phyloP scores from a whole-genome alignment of 1,140 invertebrate species.

The Anoplophora glabripennis region DNA sequence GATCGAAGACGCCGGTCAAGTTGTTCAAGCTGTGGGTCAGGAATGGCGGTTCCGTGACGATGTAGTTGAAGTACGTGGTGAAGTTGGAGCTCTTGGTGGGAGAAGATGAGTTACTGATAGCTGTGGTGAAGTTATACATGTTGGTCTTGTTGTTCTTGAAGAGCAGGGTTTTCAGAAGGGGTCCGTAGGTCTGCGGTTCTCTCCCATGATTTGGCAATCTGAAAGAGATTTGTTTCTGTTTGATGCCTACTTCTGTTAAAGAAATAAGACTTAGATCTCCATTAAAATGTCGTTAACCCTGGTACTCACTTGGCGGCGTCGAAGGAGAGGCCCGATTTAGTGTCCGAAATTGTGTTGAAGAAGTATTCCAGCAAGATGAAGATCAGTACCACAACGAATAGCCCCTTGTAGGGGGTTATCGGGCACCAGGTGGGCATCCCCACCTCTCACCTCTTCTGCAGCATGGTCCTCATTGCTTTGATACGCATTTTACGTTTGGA shows the following conservation, averaged over 20 bases:
- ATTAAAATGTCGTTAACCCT: no score
- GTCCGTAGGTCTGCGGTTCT: conserved; percentile 23
- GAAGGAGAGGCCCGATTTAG: conserved; percentile 27
- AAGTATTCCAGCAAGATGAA: conserved; percentile 44
- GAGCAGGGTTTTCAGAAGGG: conserved; percentile 26
- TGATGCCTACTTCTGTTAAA: no score
- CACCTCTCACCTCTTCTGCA: conserved; percentile 20
- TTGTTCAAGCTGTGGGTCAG: conserved; percentile 14
- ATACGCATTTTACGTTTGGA: neutral
- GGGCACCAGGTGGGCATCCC: conserved; percentile 37
- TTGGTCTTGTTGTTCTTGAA: conserved; percentile 23
- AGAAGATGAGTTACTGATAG: neutral
- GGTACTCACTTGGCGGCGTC: conserved; percentile 40
- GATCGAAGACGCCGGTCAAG: neutral
- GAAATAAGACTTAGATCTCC: no score
- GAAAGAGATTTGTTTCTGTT: conserved; percentile 3
- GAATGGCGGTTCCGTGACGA: conserved; percentile 26
- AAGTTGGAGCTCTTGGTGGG: neutral
- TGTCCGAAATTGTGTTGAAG: conserved; percentile 41
- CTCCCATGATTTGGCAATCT: conserved; percentile 18
- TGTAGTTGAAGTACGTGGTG: conserved; percentile 19
- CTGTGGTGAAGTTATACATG: neutral
- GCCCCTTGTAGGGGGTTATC: conserved; percentile 44
- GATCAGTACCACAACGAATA: conserved; percentile 40
- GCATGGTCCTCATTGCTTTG: neutral